Percentiles rank a stretch among this genome's conserved stretches.
Evolutionary conservation across 2,888 invertebrate genomes (phyloP).

Genomic region (Megamerina dolium): DNA sequence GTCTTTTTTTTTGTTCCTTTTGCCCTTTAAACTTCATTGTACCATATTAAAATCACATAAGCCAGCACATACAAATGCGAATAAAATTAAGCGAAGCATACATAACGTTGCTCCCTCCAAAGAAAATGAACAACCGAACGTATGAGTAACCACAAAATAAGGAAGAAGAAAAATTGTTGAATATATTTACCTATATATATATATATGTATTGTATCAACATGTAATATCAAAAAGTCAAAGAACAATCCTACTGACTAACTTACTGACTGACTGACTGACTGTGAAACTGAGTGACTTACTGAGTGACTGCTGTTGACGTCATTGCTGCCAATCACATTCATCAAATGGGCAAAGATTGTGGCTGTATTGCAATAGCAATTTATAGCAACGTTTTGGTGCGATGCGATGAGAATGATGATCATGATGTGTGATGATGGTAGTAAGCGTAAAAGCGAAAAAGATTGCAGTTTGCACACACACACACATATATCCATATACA

Average conservation of each 20-base stretch:
- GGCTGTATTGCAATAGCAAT: not conserved
- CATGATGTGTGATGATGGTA: too few relatives aligned
- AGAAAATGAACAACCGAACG: not conserved
- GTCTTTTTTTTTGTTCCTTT: too few relatives aligned
- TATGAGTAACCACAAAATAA: not conserved
- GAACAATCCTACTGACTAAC: too few relatives aligned
- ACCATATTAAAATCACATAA: not conserved
- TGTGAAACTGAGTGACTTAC: too few relatives aligned
- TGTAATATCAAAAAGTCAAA: too few relatives aligned
- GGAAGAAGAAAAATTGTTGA: not conserved
- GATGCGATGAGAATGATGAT: not conserved
- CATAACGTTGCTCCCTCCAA: too few relatives aligned
- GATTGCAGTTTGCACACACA: too few relatives aligned
- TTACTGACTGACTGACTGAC: too few relatives aligned
- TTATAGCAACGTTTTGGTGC: not conserved
- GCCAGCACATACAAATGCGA: not conserved
- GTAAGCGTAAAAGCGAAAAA: too few relatives aligned
- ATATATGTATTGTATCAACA: too few relatives aligned
- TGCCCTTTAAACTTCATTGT: too few relatives aligned
- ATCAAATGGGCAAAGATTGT: not conserved
- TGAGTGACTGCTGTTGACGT: not conserved
- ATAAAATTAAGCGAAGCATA: conserved; percentile 1
- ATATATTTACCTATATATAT: not conserved
- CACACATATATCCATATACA: too few relatives aligned
- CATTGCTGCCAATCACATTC: conserved; percentile 2